These are phyloP conservation scores for Drosophila asahinai DNA, from an alignment of 1,140 invertebrate species.

Conservation along the genomic window DNA sequence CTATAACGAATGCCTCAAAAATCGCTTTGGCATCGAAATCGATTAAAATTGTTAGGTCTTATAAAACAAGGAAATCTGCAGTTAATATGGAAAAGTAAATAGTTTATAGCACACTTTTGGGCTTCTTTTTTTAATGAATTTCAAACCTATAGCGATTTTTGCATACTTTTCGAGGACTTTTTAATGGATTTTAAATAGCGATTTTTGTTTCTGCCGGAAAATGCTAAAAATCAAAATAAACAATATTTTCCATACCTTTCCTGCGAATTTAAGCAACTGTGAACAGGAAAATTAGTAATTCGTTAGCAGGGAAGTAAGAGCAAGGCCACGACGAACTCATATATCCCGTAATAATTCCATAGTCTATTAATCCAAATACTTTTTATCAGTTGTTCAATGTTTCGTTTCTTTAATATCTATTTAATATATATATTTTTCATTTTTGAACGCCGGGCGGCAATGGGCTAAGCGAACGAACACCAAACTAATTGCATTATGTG, in stretches of 20 bases:
- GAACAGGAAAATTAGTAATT: background rate
- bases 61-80: too few species aligned
- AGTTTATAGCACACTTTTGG: too few species aligned
- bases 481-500: constrained; percentile 60
- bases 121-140: too few species aligned
- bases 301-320: background rate
- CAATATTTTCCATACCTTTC: background rate
- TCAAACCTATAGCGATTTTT: background rate
- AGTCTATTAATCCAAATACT: constrained; percentile 2
- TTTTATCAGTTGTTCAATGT: constrained; percentile 35
- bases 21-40: too few species aligned
- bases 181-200: background rate
- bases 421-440: constrained; percentile 12
- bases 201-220: too few species aligned
- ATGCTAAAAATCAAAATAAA: too few species aligned
- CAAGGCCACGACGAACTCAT: background rate
- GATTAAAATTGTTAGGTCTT: too few species aligned
- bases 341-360: constrained; percentile 20
- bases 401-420: constrained; percentile 16
- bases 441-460: constrained; percentile 79
- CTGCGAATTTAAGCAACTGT: background rate
- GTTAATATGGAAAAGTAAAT: too few species aligned
- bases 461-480: constrained; percentile 53
- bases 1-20: too few species aligned
- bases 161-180: background rate